Percentiles rank a stretch among this genome's conserved stretches.
phyloP scores from a whole-genome alignment of 2,113 vertebrate species.

The Sclerurus mexicanus region DNA sequence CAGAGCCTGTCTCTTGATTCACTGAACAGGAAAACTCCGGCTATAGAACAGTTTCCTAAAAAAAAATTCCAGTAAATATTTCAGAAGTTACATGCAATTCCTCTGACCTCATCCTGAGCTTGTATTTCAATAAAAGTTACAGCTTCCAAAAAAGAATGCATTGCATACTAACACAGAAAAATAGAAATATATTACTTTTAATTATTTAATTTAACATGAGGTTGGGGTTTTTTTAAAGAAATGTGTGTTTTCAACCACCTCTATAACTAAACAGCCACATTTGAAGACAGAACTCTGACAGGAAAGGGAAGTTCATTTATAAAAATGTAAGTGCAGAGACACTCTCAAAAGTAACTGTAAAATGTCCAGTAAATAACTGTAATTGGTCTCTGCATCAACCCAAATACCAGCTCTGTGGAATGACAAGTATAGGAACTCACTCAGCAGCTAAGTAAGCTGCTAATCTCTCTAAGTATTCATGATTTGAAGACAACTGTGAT shows the following conservation, averaged over 20 bases:
- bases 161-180: background rate
- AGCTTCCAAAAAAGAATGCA: background rate
- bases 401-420: background rate
- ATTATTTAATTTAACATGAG: background rate
- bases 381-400: background rate
- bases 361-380: background rate
- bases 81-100: background rate
- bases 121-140: background rate
- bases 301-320: background rate
- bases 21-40: background rate
- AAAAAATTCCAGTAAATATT: background rate
- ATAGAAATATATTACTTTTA: background rate
- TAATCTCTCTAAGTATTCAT: background rate
- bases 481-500: background rate
- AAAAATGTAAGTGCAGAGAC: background rate
- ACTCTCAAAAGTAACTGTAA: background rate
- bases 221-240: background rate
- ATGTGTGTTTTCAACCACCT: background rate
- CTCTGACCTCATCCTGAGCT: background rate
- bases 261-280: background rate
- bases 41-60: background rate
- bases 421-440: background rate
- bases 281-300: background rate
- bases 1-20: background rate
- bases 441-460: background rate